Evolutionary conservation across 1,140 invertebrate genomes (phyloP), one percentile per base, ranked within the genome.

Genomic region (Marisa cornuarietis): DNA sequence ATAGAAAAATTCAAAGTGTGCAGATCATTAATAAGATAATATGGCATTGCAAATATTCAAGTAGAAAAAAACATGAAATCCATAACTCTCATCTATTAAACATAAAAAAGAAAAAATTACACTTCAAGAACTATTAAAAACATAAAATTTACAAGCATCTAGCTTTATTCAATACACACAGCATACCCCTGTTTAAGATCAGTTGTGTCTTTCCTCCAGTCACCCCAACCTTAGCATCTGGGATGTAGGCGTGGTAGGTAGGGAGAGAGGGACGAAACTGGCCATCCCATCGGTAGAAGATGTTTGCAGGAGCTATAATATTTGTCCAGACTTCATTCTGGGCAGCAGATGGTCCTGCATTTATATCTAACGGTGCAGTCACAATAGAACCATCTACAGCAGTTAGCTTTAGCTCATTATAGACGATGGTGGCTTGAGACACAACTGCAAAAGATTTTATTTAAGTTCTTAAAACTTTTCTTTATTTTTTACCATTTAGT

Each of bases 251-350:
- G 20, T 65, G 65, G 13, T 20, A 24, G 76, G 63, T 18, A 42
- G 76, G 76, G 20, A 69, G 14, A 1, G 63, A 7, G 2, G 14
- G 7, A 7, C 7, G 18, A 49, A 52, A 77, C 26, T 77, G 63
- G 49, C 62, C n/a, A 1, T 66, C 42, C 31, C 65, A 68, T 65
- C 68, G 26, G 65, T 68, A 77, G 26, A 49, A 49, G 14, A 77
- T 22, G 42, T 65, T 68, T 22, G n/a, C 18, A 22, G 76, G 76
- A 42, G 31, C 20, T 62, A 68, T 24, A 65, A 66, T 42, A 65
- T 77, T 77, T 31, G 76, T 68, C 76, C 76, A 77, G 16, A 18
- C 66, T 20, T 62, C 63, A n/a, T 49, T 11, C 65, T 77, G 76
- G 10, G 72, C n/a, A 24, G 18, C 16, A 26, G 54, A 62, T 54